Evolutionary conservation across 2,113 vertebrate species (phyloP).

Genomic region (Elachura formosa): DNA sequence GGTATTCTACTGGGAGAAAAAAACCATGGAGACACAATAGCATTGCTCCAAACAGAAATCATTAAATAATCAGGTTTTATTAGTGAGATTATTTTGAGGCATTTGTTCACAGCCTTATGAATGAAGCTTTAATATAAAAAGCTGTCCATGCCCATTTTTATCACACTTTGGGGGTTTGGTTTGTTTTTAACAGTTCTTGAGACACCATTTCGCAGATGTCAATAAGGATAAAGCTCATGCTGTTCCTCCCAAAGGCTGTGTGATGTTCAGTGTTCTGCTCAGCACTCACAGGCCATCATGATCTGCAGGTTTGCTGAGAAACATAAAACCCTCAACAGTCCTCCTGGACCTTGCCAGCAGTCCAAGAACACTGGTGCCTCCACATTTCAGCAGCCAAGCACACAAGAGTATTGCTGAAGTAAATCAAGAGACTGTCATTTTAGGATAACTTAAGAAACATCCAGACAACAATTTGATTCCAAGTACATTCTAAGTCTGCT

Average conservation of each 20-base stretch:
- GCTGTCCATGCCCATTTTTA: background rate
- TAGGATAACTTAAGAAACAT: background rate
- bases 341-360: background rate
- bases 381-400: background rate
- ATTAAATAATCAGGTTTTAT: background rate
- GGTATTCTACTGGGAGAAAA: background rate
- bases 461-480: background rate
- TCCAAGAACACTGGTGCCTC: rapidly evolving
- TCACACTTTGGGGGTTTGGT: background rate
- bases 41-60: background rate
- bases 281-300: background rate
- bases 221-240: background rate
- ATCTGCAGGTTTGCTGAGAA: background rate
- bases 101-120: background rate
- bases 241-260: background rate
- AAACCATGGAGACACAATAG: background rate
- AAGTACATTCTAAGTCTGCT: background rate
- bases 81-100: background rate
- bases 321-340: background rate
- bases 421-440: background rate
- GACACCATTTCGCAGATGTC: background rate
- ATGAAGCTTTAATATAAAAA: background rate
- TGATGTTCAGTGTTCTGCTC: background rate
- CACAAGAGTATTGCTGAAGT: background rate
- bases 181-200: background rate